phyloP scores from a whole-genome alignment of 2,113 vertebrate species.

The Indri indri region DNA sequence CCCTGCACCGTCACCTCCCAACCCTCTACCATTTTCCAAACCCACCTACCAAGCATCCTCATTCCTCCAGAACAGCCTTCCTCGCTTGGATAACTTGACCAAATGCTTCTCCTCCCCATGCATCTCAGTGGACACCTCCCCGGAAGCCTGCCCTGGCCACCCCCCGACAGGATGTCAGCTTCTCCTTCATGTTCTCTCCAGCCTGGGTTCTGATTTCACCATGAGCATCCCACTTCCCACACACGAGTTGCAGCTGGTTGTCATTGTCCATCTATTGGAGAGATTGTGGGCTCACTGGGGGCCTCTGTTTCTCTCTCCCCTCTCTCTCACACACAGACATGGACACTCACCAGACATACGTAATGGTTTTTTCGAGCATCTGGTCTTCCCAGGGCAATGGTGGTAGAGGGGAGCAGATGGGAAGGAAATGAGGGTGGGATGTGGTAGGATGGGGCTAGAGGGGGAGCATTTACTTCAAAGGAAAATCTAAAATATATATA shows the following conservation, averaged over 20 bases:
- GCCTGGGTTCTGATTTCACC: background rate
- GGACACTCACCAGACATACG: background rate
- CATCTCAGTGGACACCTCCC: background rate
- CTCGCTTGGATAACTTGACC: background rate
- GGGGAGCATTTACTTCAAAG: background rate
- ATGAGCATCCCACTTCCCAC: background rate
- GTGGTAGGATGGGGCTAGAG: background rate
- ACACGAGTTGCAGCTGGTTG: background rate
- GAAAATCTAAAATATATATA: background rate
- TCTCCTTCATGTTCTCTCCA: background rate
- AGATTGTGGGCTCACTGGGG: background rate
- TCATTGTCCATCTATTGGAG: background rate
- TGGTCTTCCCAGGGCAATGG: background rate
- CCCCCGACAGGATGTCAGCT: background rate
- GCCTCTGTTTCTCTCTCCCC: background rate
- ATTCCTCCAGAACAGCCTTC: background rate
- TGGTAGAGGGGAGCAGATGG: too few species aligned
- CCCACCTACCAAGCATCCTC: background rate
- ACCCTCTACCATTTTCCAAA: background rate
- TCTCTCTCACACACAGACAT: background rate
- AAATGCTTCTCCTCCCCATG: background rate
- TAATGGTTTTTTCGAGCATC: background rate
- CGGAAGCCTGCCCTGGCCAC: fast-evolving
- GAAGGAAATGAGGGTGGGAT: background rate
- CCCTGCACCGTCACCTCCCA: background rate